Percentiles rank a stretch among this genome's conserved stretches.
These are phyloP conservation scores for Neoaliturus tenellus DNA, from an alignment of 2,888 invertebrate genomes.

Conservation along the genomic window DNA sequence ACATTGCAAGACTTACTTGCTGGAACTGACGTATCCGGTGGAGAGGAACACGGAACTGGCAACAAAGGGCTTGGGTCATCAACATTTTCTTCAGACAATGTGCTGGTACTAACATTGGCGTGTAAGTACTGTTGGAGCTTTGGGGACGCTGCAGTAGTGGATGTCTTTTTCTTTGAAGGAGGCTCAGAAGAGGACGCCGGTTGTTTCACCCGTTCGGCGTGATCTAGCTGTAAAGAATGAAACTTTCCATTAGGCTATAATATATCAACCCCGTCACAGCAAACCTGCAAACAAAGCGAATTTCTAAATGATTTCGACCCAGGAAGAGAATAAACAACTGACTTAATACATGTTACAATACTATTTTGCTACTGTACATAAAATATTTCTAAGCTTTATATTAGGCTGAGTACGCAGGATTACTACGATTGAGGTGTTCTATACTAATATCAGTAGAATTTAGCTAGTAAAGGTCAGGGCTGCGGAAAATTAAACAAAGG, in stretches of 20 bases:
- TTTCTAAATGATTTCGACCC: neutral
- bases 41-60: constrained; percentile 30
- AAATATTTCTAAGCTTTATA: neutral
- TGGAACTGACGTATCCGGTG: constrained; percentile 29
- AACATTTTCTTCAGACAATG: constrained; percentile 42
- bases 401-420: neutral
- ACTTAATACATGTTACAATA: neutral
- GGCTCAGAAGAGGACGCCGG: constrained; percentile 15
- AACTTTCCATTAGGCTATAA: neutral
- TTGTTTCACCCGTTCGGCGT: neutral
- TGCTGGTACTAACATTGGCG: constrained; percentile 30
- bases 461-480: too few species aligned
- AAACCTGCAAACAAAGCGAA: constrained; percentile 13
- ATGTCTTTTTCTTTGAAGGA: neutral
- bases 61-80: constrained; percentile 30
- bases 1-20: constrained; percentile 42
- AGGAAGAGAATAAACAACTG: neutral
- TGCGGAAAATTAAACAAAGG: too few species aligned
- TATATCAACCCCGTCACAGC: constrained; percentile 16
- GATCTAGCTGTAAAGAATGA: constrained; percentile 25
- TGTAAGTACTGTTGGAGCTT: constrained; percentile 24
- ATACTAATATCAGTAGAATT: neutral
- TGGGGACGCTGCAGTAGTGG: constrained; percentile 9
- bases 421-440: neutral
- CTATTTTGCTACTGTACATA: neutral